Base-by-base conservation (phyloP, 2,797 vertebrate genomes). In the Coregonus suidteri region DNA sequence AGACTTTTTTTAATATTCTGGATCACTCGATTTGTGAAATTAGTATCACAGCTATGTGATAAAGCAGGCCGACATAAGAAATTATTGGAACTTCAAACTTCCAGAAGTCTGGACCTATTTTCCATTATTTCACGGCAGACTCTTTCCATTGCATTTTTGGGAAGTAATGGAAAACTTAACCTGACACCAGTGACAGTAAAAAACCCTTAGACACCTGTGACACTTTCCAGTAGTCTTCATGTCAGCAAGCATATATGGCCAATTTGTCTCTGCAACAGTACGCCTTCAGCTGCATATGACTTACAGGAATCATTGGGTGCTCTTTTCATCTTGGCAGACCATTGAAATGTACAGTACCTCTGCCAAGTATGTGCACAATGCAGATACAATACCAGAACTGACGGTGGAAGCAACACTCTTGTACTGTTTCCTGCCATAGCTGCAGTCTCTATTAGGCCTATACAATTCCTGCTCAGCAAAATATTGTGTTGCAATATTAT, bases 181-280 rank as follows among this genome's bases (percentile, higher is more conserved):
- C 88, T 89, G 90, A 92, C 90, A 89, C 86, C 82, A 79, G 84
- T 86, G 89, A 92, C 92, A 91, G 90, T 92, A 90, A 91, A 91
- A 47, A 90, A 2, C 84, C 77, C 79, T 77, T 70, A 75, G 84
- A 93, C 91, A 93, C 90, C 90, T 89, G 88, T 92, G 93, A 94
- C 88, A 91, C 90, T 93, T 93, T 92, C 92, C 93, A 93, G 91
- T 81, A 77, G 85, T 82, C 79, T 74, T 52, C 31, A 75, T 91
- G 87, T 91, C 86, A 87, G 91, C 82, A 83, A 89, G 89, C 88
- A 90, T 81, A 90, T 89, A 86, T 86, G 82, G 87, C 83, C 85
- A 79, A 79, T 87, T 82, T 88, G 71, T 76, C 75, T 73, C 53
- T 41, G 64, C 65, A 75, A 76, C 76, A 74, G 81, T 80, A 83